Conservation (phyloP, 2,888 invertebrate species). For the Netelia virgata region DNA sequence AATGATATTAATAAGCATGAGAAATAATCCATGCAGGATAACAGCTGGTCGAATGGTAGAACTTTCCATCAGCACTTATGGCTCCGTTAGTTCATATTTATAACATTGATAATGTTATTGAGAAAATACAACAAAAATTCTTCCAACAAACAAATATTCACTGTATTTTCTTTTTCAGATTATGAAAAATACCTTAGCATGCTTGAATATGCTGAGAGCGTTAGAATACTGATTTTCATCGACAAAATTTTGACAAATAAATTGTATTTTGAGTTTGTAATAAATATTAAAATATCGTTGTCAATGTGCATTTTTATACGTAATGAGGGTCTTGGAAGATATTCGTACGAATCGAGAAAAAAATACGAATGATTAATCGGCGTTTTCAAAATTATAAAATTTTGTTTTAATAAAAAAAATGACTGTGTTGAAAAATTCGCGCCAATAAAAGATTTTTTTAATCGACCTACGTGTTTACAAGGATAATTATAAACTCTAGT, state of each 20-base stretch:
- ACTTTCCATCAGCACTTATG: constrained; percentile 74
- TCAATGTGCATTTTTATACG: not conserved
- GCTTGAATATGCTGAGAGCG: constrained; percentile 58
- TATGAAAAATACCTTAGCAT: constrained; percentile 54
- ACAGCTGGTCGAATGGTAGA: constrained; percentile 77
- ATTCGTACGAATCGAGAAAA: no score
- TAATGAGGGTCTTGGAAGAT: not conserved
- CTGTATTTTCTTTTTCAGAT: constrained; percentile 37
- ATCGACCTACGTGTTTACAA: no score
- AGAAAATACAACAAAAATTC: constrained; percentile 4
- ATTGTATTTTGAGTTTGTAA: not conserved
- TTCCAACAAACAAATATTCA: not conserved
- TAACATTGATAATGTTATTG: not conserved
- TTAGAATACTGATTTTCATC: constrained; percentile 33
- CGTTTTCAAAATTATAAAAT: no score
- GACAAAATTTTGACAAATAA: not conserved
- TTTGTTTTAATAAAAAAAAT: no score
- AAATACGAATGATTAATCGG: no score
- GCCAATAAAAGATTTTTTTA: no score
- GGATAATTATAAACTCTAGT: no score
- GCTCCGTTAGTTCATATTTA: constrained; percentile 71
- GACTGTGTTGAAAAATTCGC: no score
- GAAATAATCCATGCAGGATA: constrained; percentile 67
- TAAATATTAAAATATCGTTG: no score
- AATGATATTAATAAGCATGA: constrained; percentile 51